phyloP scores from a whole-genome alignment of 2,888 invertebrate genomes.

The Embidobia sp. region DNA sequence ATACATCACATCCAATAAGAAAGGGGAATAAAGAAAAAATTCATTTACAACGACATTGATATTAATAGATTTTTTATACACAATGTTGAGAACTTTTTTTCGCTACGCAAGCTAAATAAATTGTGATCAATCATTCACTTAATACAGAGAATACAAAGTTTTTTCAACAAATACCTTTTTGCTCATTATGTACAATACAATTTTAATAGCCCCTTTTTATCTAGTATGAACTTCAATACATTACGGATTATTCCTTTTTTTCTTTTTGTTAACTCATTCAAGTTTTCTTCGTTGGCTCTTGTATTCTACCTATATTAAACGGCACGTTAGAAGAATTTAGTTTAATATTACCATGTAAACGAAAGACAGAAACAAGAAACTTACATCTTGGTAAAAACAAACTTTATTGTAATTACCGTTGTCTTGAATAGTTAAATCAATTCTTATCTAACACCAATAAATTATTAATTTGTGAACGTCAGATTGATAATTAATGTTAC shows the following conservation, averaged over 20 bases:
- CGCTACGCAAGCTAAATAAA: conserved; percentile 19
- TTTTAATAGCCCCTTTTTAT: conserved; percentile 23
- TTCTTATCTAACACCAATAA: no score
- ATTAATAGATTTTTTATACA: conserved; percentile 36
- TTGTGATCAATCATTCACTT: conserved; percentile 27
- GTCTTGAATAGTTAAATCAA: no score
- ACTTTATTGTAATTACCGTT: no score
- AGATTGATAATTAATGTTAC: no score
- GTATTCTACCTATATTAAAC: no score
- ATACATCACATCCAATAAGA: no score
- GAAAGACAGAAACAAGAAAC: no score
- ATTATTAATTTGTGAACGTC: no score
- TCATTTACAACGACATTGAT: conserved; percentile 13
- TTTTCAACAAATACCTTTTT: conserved; percentile 19
- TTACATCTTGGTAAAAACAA: no score
- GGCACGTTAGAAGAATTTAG: no score
- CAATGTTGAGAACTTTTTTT: conserved; percentile 4
- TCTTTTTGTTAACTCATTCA: not conserved
- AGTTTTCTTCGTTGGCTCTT: conserved; percentile 9
- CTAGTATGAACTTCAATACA: not conserved
- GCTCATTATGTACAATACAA: conserved; percentile 25
- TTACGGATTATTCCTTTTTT: conserved; percentile 15
- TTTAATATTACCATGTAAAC: no score
- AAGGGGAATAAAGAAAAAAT: not conserved
- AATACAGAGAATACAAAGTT: conserved; percentile 18